Evolutionary conservation across 2,888 invertebrate species (phyloP), one percentile per base, ranked within the genome.

Genomic region (Rhimphoctona megacephalus): DNA sequence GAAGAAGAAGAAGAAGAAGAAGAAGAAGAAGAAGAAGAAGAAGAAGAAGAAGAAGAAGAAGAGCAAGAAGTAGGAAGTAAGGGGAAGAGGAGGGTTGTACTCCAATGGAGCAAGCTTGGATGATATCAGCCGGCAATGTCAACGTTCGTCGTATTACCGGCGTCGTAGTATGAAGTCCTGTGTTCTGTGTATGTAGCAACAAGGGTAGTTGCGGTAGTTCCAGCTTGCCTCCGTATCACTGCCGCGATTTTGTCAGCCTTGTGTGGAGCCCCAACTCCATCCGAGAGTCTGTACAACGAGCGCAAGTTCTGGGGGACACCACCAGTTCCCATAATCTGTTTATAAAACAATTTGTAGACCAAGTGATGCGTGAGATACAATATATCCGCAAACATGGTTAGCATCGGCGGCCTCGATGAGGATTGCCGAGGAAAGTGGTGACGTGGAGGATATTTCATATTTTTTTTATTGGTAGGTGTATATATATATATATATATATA

Each of bases 291-390:
- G 74, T 77, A 85, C 83, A 67, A 61, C 54, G 76, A 85, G 83
- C 94, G 93, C 92, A 66, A 67, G 52, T 78, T 39, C 67, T 30
- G 67, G 77, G 93, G 91, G 93, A 95, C 93, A 94, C 94, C 94
- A 95, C 94, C 94, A 93, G 95, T 94, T 94, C 95, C 95, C 95
- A 96, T 97, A 97, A 97, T 97, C 96, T 96, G 96, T 96, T 97
- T 97, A 97, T 96, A 96, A 96, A 96, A 96, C 97, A 97, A 97
- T 97, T 97, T 97, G 96, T 96, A 95, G 95, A 95, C 95, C 95
- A 95, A 95, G 95, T 96, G 96, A 96, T 96, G 96, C 97, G 96
- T 96, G 96, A 94, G 94, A 94, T 93, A 94, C 94, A 94, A 94
- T 94, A 94, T 94, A 94, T 94, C 94, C 93, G 92, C 94, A 94